These are phyloP conservation scores for Megalonaias nervosa DNA, from an alignment of 1,140 invertebrate species.

Conservation along the genomic window DNA sequence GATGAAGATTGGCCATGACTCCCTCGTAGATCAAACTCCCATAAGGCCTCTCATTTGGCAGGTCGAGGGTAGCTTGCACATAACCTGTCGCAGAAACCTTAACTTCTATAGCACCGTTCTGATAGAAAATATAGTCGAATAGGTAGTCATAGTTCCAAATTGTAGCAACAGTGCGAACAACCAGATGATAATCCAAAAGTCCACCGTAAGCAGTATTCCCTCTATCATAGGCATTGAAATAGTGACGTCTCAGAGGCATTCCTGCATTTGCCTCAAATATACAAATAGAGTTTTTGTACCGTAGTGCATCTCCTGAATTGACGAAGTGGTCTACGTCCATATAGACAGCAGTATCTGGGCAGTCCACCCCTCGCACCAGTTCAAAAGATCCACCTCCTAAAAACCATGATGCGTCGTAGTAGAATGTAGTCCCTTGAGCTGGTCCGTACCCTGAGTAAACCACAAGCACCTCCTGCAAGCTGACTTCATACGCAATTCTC, in stretches of 20 bases:
- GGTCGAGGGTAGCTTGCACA: slow-evolving; percentile 45
- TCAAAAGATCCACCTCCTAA: slow-evolving; percentile 53
- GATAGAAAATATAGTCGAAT: slow-evolving; percentile 66
- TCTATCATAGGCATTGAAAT: slow-evolving; percentile 24
- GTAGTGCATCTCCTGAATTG: slow-evolving; percentile 32
- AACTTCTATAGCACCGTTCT: slow-evolving; percentile 61
- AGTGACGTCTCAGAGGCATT: slow-evolving; percentile 61
- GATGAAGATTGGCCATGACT: slow-evolving; percentile 57
- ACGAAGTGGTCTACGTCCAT: slow-evolving; percentile 49
- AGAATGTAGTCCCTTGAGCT: slow-evolving; percentile 38
- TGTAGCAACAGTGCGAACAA: slow-evolving; percentile 59
- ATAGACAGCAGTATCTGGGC: slow-evolving; percentile 59
- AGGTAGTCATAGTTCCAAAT: slow-evolving; percentile 66
- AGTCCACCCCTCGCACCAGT: slow-evolving; percentile 60
- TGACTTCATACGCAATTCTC: slow-evolving; percentile 63
- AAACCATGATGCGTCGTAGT: slow-evolving; percentile 54
- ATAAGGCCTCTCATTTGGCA: slow-evolving; percentile 38
- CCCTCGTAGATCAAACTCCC: slow-evolving; percentile 46
- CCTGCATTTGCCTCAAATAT: slow-evolving; percentile 63
- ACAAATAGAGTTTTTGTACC: slow-evolving; percentile 59
- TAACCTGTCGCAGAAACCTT: slow-evolving; percentile 60
- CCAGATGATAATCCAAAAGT: slow-evolving; percentile 49
- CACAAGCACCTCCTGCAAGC: slow-evolving; percentile 58
- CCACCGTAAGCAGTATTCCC: slow-evolving; percentile 52
- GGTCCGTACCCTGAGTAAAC: slow-evolving; percentile 62